These are phyloP conservation scores for Biston stratarius DNA, from an alignment of 2,888 invertebrate genomes.

Conservation along the genomic window DNA sequence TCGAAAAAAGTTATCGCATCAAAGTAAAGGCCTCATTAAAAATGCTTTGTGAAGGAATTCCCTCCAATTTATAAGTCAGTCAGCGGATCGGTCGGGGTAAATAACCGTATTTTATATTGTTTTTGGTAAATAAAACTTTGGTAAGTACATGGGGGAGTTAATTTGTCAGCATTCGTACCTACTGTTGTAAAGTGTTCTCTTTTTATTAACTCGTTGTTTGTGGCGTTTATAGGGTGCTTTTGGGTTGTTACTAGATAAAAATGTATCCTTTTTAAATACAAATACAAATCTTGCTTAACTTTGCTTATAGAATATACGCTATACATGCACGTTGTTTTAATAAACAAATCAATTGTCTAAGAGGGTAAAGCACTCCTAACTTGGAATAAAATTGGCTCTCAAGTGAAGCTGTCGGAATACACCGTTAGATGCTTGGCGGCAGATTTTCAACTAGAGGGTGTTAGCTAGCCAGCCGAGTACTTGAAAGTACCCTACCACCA, in stretches of 20 bases:
- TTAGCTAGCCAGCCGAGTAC: too few species aligned
- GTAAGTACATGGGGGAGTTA: conserved; percentile 41
- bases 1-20: conserved; percentile 84
- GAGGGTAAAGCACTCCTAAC: too few species aligned
- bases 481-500: too few species aligned
- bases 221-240: conserved; percentile 5
- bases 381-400: too few species aligned
- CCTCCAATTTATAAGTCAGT: conserved; percentile 80
- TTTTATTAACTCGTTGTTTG: conserved; percentile 33
- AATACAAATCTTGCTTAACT: too few species aligned
- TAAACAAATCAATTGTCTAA: too few species aligned
- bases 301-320: background rate
- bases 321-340: background rate
- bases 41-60: conserved; percentile 81
- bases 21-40: conserved; percentile 85
- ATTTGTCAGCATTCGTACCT: conserved; percentile 35
- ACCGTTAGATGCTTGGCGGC: too few species aligned
- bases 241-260: background rate
- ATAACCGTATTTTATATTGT: conserved; percentile 74
- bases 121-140: conserved; percentile 65
- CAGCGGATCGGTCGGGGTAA: conserved; percentile 75
- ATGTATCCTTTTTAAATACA: background rate
- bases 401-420: too few species aligned
- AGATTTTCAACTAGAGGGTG: too few species aligned
- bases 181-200: conserved; percentile 21